These are phyloP conservation scores for Plemyria rubiginata DNA, from an alignment of 2,888 invertebrate species.

Conservation along the genomic window DNA sequence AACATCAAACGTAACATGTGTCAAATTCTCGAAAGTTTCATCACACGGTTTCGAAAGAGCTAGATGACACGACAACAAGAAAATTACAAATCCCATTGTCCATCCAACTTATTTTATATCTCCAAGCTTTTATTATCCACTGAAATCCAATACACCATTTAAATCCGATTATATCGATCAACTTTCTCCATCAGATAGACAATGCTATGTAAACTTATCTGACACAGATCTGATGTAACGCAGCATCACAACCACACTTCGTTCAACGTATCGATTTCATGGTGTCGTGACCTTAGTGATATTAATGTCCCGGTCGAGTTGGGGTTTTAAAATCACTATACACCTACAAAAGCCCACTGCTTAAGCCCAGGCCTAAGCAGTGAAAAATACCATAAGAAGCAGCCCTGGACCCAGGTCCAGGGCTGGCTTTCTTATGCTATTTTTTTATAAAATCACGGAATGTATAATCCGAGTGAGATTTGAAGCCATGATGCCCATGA, in stretches of 20 bases:
- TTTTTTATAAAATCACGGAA: too few species aligned
- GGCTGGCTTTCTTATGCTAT: too few species aligned
- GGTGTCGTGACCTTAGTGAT: slow-evolving; percentile 19
- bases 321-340: neutral
- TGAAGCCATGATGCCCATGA: too few species aligned
- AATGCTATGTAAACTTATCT: slow-evolving; percentile 28
- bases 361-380: too few species aligned
- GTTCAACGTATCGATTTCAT: slow-evolving; percentile 24
- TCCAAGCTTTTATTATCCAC: slow-evolving; percentile 3
- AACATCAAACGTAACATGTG: too few species aligned
- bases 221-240: slow-evolving; percentile 22
- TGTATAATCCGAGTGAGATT: too few species aligned
- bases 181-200: slow-evolving; percentile 31
- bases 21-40: too few species aligned
- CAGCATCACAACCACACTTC: slow-evolving; percentile 15
- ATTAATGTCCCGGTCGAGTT: neutral
- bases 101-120: neutral
- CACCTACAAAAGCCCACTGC: neutral
- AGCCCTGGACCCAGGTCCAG: too few species aligned
- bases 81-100: too few species aligned
- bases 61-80: too few species aligned
- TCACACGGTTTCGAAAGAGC: too few species aligned
- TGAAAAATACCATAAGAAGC: too few species aligned
- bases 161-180: slow-evolving; percentile 26
- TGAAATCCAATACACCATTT: slow-evolving; percentile 19